These are phyloP conservation scores for Melanostoma mellinum DNA, from an alignment of 2,888 invertebrate genomes.

Conservation along the genomic window DNA sequence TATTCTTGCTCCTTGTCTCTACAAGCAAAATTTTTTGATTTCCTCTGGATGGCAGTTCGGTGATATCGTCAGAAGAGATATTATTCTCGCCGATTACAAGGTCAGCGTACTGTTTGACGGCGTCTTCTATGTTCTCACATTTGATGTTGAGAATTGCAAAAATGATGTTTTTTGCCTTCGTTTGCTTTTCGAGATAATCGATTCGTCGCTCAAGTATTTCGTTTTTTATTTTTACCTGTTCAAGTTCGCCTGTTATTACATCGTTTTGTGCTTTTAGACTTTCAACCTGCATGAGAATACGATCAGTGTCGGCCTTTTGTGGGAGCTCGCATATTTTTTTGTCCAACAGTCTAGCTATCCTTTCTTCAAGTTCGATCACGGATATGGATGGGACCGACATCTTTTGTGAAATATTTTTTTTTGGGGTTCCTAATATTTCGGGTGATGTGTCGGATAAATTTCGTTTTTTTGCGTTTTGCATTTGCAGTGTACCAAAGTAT, in stretches of 20 bases:
- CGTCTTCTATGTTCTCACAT: not conserved
- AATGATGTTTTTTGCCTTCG: not conserved
- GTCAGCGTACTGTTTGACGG: not conserved
- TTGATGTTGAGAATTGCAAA: not conserved
- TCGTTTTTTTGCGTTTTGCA: no score
- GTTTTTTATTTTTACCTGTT: not conserved
- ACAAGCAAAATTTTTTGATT: no score
- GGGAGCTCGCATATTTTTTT: conserved; percentile 5
- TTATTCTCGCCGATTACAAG: not conserved
- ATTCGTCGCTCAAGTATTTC: not conserved
- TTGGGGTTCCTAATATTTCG: no score
- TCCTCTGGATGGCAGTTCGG: no score
- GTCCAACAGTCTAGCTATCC: not conserved
- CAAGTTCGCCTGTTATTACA: not conserved
- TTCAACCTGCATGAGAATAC: not conserved
- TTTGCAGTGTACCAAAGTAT: no score
- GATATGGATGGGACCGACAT: not conserved
- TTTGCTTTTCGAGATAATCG: not conserved
- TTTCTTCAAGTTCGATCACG: conserved; percentile 1
- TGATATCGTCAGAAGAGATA: no score
- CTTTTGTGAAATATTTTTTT: not conserved
- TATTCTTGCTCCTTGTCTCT: no score
- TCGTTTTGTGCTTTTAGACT: not conserved
- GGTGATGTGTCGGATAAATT: no score
- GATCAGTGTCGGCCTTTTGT: not conserved